Base-by-base conservation (phyloP, 2,888 invertebrate species). In the Dolichopus griseipennis region DNA sequence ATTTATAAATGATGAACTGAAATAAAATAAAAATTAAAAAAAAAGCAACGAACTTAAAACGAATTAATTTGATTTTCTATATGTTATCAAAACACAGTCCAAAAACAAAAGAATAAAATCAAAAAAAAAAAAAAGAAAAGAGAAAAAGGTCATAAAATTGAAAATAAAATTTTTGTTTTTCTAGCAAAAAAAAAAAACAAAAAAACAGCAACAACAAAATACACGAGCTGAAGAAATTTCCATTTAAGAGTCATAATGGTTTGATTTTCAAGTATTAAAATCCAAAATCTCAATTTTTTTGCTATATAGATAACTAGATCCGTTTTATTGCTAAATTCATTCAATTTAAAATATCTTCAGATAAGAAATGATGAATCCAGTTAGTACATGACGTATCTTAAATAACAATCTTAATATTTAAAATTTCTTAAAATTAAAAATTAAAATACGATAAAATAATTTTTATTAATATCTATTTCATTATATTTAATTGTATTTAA, bases 41-140 rank as follows among this genome's bases (percentile, higher is more conserved):
- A 52, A 52, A 18, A 52, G 18, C 9, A 52, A 12, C 18, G 52
- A 52, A 52, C 52, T 52, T 2, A 52, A 52, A 52, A 15, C 52
- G 52, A 52, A 52, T 52, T 52, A 52, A 52, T 52, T 52, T n/a
- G 52, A 52, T 52, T 52, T 52, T 52, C 52, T 52, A 18, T 52
- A 52, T 52, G 52, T 52, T 52, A 52, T 52, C 52, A 52, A 52
- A 52, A 52, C 6, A 18, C 6, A 7, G 12, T 37, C 12, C 37
- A 37, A 37, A 12, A 27, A 27, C 27, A 27, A 27, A 27, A 2
- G n/a, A n/a, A n/a, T 5, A 27, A 27, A 27, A 27, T 5, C 2
- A 27, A 27, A 27, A 27, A 27, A 27, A 27, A 5, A 27, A 27
- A 27, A 5, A 27, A 27, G 5, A 5, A 27, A 27, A n/a, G 15